These are phyloP conservation scores for Antigone vipio DNA, from an alignment of 2,113 vertebrate species.

Conservation along the genomic window DNA sequence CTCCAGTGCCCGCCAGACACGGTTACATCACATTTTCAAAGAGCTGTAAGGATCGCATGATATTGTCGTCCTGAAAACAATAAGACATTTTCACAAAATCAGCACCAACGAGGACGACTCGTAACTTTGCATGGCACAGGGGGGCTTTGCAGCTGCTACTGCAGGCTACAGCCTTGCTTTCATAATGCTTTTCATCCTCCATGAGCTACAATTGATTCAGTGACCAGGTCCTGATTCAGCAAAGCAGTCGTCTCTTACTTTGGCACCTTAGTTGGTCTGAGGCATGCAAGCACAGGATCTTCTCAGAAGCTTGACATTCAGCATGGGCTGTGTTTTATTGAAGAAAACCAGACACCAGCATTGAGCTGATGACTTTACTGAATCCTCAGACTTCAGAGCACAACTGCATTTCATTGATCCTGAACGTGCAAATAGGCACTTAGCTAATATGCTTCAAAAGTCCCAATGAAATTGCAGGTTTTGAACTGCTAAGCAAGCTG, in stretches of 20 bases:
- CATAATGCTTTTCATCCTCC: not conserved
- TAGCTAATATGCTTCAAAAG: not conserved
- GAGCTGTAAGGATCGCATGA: conserved; percentile 95
- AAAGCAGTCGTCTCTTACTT: not conserved
- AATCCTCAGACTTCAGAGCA: not conserved
- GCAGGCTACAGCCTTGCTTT: not conserved
- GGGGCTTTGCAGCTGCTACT: not conserved
- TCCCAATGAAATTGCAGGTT: not conserved
- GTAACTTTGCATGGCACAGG: not conserved
- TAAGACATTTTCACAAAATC: not conserved
- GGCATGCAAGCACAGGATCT: not conserved
- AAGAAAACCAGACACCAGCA: not conserved
- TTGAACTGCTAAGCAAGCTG: not conserved
- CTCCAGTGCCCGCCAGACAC: not conserved
- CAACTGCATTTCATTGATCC: not conserved
- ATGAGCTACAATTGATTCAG: not conserved
- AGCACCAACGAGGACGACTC: not conserved
- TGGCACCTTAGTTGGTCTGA: not conserved
- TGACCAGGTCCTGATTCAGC: not conserved
- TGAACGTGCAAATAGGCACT: not conserved
- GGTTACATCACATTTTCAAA: conserved; percentile 96
- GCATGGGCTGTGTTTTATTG: not conserved
- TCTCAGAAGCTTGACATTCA: not conserved
- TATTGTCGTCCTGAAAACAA: conserved; percentile 90
- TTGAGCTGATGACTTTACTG: not conserved